These are phyloP conservation scores for Acanthiza pusilla DNA, from an alignment of 2,797 vertebrate species.

Conservation along the genomic window DNA sequence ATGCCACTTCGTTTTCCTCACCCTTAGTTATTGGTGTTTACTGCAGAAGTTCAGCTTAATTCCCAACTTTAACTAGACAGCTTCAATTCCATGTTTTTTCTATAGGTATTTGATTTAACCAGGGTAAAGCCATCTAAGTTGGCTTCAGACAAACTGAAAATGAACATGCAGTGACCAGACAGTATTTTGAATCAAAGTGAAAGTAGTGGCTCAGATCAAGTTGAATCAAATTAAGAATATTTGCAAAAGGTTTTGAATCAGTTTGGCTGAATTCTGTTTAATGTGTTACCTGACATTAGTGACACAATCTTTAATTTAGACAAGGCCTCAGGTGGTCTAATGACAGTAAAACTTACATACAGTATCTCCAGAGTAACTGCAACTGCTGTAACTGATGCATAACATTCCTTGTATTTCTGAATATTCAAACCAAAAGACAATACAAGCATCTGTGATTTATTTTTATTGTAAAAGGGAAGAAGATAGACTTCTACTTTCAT, in stretches of 20 bases:
- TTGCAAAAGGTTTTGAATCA: background rate
- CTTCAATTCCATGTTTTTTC: background rate
- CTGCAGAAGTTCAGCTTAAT: background rate
- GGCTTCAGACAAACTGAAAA: background rate
- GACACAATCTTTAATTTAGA: background rate
- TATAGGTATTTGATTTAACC: background rate
- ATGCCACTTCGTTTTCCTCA: background rate
- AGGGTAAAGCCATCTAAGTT: background rate
- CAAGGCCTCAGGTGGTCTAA: background rate
- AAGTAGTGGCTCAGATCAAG: background rate
- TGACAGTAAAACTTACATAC: background rate
- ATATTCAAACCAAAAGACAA: background rate
- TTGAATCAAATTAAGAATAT: background rate
- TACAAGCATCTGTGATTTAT: background rate
- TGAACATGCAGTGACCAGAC: background rate
- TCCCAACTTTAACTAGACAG: background rate
- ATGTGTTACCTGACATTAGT: background rate
- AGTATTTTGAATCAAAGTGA: background rate
- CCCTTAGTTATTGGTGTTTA: background rate
- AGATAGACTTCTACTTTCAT: background rate
- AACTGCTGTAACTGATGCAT: fast-evolving
- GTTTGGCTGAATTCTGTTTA: background rate
- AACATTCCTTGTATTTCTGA: background rate
- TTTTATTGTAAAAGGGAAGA: background rate
- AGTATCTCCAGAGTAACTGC: background rate